Conservation (phyloP, 2,888 invertebrate species). For the Pterobdella sp. region DNA sequence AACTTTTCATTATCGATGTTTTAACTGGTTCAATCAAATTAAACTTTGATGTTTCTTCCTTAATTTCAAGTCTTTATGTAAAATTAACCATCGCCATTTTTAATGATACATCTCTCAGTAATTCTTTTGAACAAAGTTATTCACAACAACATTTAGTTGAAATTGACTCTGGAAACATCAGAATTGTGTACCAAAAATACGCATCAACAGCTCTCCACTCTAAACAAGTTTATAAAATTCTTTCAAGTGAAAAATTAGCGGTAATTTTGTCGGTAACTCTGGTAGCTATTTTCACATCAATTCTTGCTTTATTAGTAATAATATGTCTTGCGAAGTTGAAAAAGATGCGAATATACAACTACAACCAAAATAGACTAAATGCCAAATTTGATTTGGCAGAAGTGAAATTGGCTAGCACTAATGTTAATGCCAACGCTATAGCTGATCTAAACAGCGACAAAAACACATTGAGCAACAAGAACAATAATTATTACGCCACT, state of each 20-base stretch:
- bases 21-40: neutral
- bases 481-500: neutral
- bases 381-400: neutral
- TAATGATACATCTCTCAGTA: neutral
- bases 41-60: neutral
- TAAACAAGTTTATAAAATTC: conserved; percentile 8
- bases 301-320: conserved; percentile 7
- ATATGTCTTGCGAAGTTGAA: conserved; percentile 18
- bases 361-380: neutral
- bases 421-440: neutral
- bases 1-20: neutral
- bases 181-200: neutral
- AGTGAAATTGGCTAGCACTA: neutral
- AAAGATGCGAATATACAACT: neutral
- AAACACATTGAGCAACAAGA: neutral
- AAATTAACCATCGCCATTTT: neutral
- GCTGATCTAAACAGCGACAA: neutral
- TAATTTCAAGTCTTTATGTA: neutral
- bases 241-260: conserved; percentile 20
- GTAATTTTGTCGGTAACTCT: conserved; percentile 22
- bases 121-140: too few species aligned
- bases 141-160: neutral
- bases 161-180: neutral
- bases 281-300: conserved; percentile 22
- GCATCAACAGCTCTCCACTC: neutral